Conservation (phyloP, 2,888 invertebrate genomes). For the Ryuthela nishihirai region DNA sequence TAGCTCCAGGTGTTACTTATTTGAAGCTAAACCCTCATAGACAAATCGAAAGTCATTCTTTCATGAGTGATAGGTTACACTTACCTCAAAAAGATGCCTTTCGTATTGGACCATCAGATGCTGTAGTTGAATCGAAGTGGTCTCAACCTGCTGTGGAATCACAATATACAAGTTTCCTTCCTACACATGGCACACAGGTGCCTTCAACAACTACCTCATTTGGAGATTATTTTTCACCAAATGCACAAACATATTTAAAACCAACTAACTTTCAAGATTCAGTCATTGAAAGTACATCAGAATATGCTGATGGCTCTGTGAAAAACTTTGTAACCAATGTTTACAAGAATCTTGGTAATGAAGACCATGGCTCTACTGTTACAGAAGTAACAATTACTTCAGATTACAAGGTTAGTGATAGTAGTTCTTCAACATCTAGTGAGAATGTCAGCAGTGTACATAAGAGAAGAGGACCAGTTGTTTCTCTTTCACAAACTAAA, state of each 20-base stretch:
- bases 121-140: slow-evolving; percentile 18
- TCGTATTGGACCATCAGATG: slow-evolving; percentile 30
- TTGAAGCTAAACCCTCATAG: no score
- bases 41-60: no score
- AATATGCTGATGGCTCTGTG: neutral
- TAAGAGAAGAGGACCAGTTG: no score
- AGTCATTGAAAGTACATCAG: no score
- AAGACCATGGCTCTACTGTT: neutral
- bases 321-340: slow-evolving; percentile 5
- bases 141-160: slow-evolving; percentile 21
- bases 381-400: neutral
- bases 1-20: no score
- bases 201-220: slow-evolving; percentile 9
- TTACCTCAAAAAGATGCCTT: no score
- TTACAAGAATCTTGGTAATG: slow-evolving; percentile 9
- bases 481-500: neutral
- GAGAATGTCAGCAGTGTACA: no score
- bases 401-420: slow-evolving; percentile 1
- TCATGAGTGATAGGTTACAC: no score
- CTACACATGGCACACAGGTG: slow-evolving; percentile 15
- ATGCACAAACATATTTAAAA: slow-evolving; percentile 3
- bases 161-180: slow-evolving; percentile 2
- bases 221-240: neutral
- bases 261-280: slow-evolving; percentile 6
- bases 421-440: neutral